Conservation (phyloP, 1,140 invertebrate species). For the Atta colombica region DNA sequence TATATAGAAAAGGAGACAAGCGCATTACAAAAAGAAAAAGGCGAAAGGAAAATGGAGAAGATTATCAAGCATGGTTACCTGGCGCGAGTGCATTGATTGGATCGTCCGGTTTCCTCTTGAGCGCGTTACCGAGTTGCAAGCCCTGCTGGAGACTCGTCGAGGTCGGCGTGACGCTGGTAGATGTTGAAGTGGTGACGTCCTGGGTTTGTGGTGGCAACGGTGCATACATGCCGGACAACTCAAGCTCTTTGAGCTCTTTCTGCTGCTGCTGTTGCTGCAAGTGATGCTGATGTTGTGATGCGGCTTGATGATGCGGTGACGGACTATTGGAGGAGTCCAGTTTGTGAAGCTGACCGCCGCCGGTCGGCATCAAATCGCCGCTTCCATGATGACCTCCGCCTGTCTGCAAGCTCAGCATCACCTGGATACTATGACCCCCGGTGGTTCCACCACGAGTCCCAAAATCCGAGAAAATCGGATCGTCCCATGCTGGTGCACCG, state of each 20-base stretch:
- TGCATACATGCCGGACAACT: constrained; percentile 84
- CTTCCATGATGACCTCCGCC: constrained; percentile 85
- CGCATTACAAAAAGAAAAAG: not conserved
- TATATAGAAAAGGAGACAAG: not conserved
- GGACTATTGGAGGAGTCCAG: constrained; percentile 86
- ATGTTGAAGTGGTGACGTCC: constrained; percentile 84
- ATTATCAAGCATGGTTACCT: constrained; percentile 73
- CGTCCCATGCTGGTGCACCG: constrained; percentile 90
- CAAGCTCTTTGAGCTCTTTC: constrained; percentile 84
- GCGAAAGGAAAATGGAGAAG: constrained; percentile 1
- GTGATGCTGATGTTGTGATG: constrained; percentile 82
- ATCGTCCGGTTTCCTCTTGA: constrained; percentile 84
- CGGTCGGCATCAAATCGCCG: constrained; percentile 84
- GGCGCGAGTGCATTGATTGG: constrained; percentile 81
- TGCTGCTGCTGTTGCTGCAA: constrained; percentile 81
- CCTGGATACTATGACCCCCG: constrained; percentile 89
- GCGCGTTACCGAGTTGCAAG: constrained; percentile 81
- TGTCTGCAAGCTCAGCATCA: constrained; percentile 90
- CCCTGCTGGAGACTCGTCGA: constrained; percentile 82
- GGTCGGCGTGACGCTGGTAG: constrained; percentile 78
- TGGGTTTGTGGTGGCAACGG: constrained; percentile 81
- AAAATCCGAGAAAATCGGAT: constrained; percentile 92
- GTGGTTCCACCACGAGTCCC: constrained; percentile 87
- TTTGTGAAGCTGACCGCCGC: constrained; percentile 86
- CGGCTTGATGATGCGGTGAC: constrained; percentile 82